phyloP scores from a whole-genome alignment of 2,113 vertebrate species.

The Ammodytes dubius region DNA sequence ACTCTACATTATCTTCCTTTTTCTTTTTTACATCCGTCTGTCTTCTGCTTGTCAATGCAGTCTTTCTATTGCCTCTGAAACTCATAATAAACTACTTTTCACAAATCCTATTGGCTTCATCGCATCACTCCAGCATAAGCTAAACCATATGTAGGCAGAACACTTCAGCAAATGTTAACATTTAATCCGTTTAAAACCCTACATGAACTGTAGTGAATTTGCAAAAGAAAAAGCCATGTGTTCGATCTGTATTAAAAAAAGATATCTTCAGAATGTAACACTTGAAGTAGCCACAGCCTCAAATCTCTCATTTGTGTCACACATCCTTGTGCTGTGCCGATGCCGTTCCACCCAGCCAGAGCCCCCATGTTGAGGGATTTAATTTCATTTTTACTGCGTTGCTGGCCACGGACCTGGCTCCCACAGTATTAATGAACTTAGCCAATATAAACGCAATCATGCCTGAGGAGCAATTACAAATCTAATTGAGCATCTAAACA shows the following conservation, averaged over 20 bases:
- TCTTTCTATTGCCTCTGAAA: slow-evolving; percentile 34
- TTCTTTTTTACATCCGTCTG: slow-evolving; percentile 24
- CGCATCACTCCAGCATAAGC: slow-evolving; percentile 36
- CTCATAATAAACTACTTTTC: slow-evolving; percentile 55
- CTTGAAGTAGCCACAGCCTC: slow-evolving; percentile 17
- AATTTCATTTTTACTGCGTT: slow-evolving; percentile 81
- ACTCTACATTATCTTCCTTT: slow-evolving; percentile 20
- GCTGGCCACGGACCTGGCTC: slow-evolving; percentile 73
- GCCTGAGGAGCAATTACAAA: slow-evolving; percentile 83
- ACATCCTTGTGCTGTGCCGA: slow-evolving; percentile 47
- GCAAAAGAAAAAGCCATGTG: slow-evolving; percentile 17
- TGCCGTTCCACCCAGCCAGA: slow-evolving; percentile 47
- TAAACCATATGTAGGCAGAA: slow-evolving; percentile 55
- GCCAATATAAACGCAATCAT: slow-evolving; percentile 83
- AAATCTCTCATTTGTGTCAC: slow-evolving; percentile 50
- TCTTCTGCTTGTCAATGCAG: slow-evolving; percentile 51
- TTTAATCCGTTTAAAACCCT: slow-evolving; percentile 32
- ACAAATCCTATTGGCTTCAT: slow-evolving; percentile 29
- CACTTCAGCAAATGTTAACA: slow-evolving; percentile 28
- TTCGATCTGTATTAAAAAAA: slow-evolving; percentile 44
- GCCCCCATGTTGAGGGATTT: slow-evolving; percentile 60
- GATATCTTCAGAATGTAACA: slow-evolving; percentile 17
- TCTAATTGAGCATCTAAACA: slow-evolving; percentile 84
- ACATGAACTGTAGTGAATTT: slow-evolving; percentile 37
- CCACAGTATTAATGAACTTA: slow-evolving; percentile 82